Evolutionary conservation across 1,140 invertebrate genomes (phyloP), one percentile per base, ranked within the genome.

Genomic region (Cydia fagiglandana): DNA sequence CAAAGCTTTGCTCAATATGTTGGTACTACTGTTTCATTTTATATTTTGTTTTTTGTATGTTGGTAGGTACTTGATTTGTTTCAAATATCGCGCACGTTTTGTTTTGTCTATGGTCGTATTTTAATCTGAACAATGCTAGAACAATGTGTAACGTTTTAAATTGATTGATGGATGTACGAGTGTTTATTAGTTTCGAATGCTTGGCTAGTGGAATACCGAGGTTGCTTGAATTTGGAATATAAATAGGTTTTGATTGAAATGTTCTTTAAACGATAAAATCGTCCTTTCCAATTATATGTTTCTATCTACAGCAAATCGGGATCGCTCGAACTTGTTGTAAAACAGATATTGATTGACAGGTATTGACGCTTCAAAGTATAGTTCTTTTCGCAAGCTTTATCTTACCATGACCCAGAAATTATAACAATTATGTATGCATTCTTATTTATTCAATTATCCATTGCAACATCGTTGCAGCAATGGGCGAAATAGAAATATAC

Each of bases 81-180:
- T 7, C 17, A n/a, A 56, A 56, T 24, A 3, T 24, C 56, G 56
- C 9, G 20, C 56, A 61, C 56, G 56, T 12, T 61, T 61, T 20
- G 56, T 61, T 61, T 24, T 61, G 56, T 61, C 56, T 61, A 61
- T 61, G 56, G 50, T 61, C 6, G 56, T 61, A 24, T 61, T 61
- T 24, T 9, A 61, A 61, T 61, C 56, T 24, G 56, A 61, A 61
- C 20, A 24, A n/a, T n/a, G n/a, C n/a, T n/a, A n/a, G n/a, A n/a
- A 24, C 24, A 2, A 12, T 12, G 20, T 61, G 56, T 61, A 24
- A 24, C n/a, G 53, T 10, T 61, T 53, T 10, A 61, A 61, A 61
- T 17, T 61, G 15, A 61, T 61, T 61, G 56, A 61, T 61, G 24
- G n/a, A 20, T 34, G 5, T 47, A 24, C 45, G 45, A 47, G 45